A percentile compares a stretch with the other conserved stretches of the same genome.
Conservation (phyloP, 2,888 invertebrate genomes). For the Ceraclea dissimilis region DNA sequence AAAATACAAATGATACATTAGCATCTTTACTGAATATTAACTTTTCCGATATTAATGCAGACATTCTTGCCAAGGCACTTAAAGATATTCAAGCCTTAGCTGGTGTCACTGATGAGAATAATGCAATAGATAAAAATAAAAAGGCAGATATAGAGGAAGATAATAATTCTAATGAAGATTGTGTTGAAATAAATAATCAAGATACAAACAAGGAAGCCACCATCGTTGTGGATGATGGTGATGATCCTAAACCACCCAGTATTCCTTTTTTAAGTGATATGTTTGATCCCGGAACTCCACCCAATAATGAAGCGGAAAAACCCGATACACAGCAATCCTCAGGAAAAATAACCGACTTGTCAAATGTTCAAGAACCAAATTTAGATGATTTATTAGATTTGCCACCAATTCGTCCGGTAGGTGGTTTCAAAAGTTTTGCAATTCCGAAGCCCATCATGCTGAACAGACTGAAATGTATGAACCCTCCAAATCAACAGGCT, state of each 20-base stretch:
- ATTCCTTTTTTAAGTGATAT: conserved; percentile 46
- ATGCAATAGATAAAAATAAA: background rate
- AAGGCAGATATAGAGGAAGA: background rate
- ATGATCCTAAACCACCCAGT: conserved; percentile 24
- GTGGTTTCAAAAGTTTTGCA: conserved; percentile 47
- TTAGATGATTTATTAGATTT: conserved; percentile 32
- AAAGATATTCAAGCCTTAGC: conserved; percentile 42
- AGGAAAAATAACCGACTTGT: conserved; percentile 2
- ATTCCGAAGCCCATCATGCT: conserved; percentile 43
- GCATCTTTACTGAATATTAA: conserved; percentile 33
- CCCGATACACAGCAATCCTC: background rate
- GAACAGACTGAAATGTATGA: conserved; percentile 39
- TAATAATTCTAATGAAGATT: conserved; percentile 40
- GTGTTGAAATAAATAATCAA: conserved; percentile 44
- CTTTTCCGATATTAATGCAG: conserved; percentile 38
- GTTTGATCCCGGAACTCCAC: conserved; percentile 37
- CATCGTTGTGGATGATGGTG: conserved; percentile 33
- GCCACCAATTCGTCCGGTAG: conserved; percentile 24
- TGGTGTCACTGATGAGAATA: background rate
- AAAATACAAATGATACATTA: conserved; percentile 24
- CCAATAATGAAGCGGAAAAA: conserved; percentile 27
- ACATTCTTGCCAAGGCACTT: conserved; percentile 39
- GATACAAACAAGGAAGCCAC: conserved; percentile 33
- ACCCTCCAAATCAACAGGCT: conserved; percentile 3
- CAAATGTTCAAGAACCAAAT: conserved; percentile 24